These are phyloP conservation scores for Orchesella flavescens DNA, from an alignment of 2,888 invertebrate species.

Conservation along the genomic window DNA sequence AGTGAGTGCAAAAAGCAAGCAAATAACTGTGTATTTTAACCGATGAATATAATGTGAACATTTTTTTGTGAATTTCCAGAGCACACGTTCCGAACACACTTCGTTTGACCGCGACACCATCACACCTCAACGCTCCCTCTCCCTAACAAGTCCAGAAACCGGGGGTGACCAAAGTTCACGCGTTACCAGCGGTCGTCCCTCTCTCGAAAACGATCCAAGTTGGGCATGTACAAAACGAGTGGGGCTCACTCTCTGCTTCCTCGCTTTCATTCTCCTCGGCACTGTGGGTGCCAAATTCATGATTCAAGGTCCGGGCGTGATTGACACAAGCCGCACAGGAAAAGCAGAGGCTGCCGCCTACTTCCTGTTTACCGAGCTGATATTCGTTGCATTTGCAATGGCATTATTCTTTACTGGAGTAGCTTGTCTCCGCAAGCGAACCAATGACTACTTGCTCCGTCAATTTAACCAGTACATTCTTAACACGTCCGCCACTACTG, in stretches of 20 bases:
- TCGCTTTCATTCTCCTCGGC: constrained; percentile 68
- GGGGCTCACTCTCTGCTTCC: constrained; percentile 70
- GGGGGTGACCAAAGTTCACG: constrained; percentile 40
- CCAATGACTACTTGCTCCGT: constrained; percentile 66
- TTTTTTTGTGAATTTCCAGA: constrained; percentile 14
- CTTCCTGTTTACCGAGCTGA: constrained; percentile 70
- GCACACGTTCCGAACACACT: constrained; percentile 48
- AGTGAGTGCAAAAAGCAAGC: constrained; percentile 14
- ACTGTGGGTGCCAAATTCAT: constrained; percentile 65
- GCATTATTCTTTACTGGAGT: constrained; percentile 68
- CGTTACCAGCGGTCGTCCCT: constrained; percentile 39
- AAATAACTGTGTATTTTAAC: no score
- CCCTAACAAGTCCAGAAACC: constrained; percentile 31
- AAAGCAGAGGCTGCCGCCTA: constrained; percentile 66
- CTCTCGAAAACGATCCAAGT: constrained; percentile 55
- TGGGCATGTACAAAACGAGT: constrained; percentile 68
- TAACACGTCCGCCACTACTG: constrained; percentile 40
- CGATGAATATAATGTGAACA: neutral
- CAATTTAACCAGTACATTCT: constrained; percentile 69
- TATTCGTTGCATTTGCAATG: constrained; percentile 69
- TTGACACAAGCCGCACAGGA: constrained; percentile 58
- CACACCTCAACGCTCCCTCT: constrained; percentile 50
- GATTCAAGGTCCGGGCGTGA: constrained; percentile 60
- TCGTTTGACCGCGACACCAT: constrained; percentile 50
- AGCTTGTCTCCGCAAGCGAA: constrained; percentile 69